Evolutionary conservation across 2,888 invertebrate species (phyloP).

Genomic region (Protophormia terraenovae): DNA sequence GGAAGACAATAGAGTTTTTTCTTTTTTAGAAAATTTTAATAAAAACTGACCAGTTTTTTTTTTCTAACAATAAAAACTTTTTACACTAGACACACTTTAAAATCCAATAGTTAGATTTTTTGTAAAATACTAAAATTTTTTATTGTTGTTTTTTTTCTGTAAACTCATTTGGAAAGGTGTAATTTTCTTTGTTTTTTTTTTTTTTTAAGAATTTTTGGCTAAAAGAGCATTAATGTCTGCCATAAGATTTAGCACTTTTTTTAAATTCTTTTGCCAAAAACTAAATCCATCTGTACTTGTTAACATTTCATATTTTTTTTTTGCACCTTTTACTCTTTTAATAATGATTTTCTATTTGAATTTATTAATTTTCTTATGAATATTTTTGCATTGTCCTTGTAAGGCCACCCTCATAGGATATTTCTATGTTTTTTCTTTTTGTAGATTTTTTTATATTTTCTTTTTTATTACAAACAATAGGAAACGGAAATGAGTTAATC

Average conservation of each 20-base stretch:
- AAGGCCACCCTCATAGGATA: conserved; percentile 37
- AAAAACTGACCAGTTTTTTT: conserved; percentile 67
- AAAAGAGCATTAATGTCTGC: conserved; percentile 53
- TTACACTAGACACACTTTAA: conserved; percentile 13
- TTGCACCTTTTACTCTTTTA: conserved; percentile 55
- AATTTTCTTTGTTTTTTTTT: conserved; percentile 41
- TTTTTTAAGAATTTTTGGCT: conserved; percentile 6
- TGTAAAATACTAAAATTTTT: not conserved
- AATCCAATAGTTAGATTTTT: conserved; percentile 23
- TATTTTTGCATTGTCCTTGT: conserved; percentile 30
- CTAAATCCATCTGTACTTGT: conserved; percentile 42
- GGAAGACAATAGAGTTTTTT: not conserved
- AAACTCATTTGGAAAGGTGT: conserved; percentile 59
- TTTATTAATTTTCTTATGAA: conserved; percentile 54
- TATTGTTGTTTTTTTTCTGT: not conserved
- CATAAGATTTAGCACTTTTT: conserved; percentile 36
- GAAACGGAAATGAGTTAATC: conserved; percentile 61
- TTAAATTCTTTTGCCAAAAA: not conserved
- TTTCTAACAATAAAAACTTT: not conserved
- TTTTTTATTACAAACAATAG: conserved; percentile 25
- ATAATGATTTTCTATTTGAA: conserved; percentile 31
- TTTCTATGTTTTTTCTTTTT: conserved; percentile 10
- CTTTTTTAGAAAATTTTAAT: conserved; percentile 30
- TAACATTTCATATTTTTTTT: conserved; percentile 38
- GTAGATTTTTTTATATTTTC: not conserved